Evolutionary conservation across 2,888 invertebrate genomes (phyloP), one percentile per base, ranked within the genome.

Genomic region (Trisateles emortualis): DNA sequence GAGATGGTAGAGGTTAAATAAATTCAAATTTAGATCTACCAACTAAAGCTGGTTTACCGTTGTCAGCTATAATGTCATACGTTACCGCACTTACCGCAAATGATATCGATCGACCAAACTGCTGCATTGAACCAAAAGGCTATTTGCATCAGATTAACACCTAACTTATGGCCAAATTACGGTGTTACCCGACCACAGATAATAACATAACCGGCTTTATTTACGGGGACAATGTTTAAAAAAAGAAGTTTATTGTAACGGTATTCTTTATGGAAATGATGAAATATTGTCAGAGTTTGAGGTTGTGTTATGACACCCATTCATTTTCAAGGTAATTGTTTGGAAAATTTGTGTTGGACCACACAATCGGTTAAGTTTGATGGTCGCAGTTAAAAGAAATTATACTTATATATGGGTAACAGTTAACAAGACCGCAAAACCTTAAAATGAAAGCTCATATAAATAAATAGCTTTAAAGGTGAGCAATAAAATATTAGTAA

Each of bases 61-160:
- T 51, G 38, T 54, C 10, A 32, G 39, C 30, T 52, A 30, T 40
- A n/a, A 52, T 42, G 43, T 52, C 51, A 52, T 43, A 49, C 35
- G 47, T 49, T 52, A 38, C 36, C 52, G n/a, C n/a, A n/a, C n/a
- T n/a, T n/a, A n/a, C n/a, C n/a, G n/a, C n/a, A 53, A n/a, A 24
- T 26, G 52, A 64, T 64, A 70, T 71, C 62, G 62, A 59, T 60
- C 59, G 64, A 45, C 33, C 26, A 8, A 26, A 8, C 26, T 5
- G 66, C 60, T 56, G 49, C 49, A 52, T 32, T 6, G 39, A 49
- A 43, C 48, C 66, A 54, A 64, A 46, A 64, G 10, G 56, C 82
- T 84, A 88, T 88, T 86, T 86, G 84, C 89, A 87, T 86, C 79
- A 78, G 81, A 84, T 86, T 86, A 83, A 76, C 68, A 74, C 70